These are phyloP conservation scores for Perizoma affinitatum DNA, from an alignment of 2,888 invertebrate genomes.

Conservation along the genomic window DNA sequence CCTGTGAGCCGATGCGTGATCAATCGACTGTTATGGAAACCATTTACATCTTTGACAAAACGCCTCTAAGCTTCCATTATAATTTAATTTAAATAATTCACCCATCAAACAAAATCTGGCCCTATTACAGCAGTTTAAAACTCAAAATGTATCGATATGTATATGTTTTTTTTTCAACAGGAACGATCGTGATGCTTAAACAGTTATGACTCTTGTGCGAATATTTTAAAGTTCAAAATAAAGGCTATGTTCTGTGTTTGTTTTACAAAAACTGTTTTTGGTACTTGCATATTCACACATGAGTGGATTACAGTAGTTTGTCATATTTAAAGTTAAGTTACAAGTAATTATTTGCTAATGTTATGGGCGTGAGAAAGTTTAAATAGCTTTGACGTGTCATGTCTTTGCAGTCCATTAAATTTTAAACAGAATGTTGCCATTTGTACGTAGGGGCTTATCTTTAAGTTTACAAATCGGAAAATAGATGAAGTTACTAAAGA, in stretches of 20 bases:
- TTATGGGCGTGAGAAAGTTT: slow-evolving; percentile 68
- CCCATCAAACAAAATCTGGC: slow-evolving; percentile 3
- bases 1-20: slow-evolving; percentile 68
- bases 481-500: too few species aligned
- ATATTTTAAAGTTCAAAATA: slow-evolving; percentile 34
- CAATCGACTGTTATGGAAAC: slow-evolving; percentile 80
- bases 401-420: slow-evolving; percentile 20
- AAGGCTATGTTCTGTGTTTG: slow-evolving; percentile 20
- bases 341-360: slow-evolving; percentile 69
- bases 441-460: too few species aligned
- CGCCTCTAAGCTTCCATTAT: slow-evolving; percentile 72
- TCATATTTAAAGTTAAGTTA: slow-evolving; percentile 74
- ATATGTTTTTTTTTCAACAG: too few species aligned
- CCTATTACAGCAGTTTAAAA: background rate
- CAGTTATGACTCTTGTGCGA: too few species aligned
- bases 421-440: slow-evolving; percentile 1
- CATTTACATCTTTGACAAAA: slow-evolving; percentile 70
- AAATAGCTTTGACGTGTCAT: slow-evolving; percentile 9
- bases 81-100: slow-evolving; percentile 55
- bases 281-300: slow-evolving; percentile 72
- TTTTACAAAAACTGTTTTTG: slow-evolving; percentile 51
- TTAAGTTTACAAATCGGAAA: too few species aligned
- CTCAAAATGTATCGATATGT: background rate
- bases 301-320: slow-evolving; percentile 75
- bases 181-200: too few species aligned